Percentiles rank a stretch among this genome's conserved stretches.
Evolutionary conservation across 2,888 invertebrate genomes (phyloP).

Genomic region (Drosophila gaucha): DNA sequence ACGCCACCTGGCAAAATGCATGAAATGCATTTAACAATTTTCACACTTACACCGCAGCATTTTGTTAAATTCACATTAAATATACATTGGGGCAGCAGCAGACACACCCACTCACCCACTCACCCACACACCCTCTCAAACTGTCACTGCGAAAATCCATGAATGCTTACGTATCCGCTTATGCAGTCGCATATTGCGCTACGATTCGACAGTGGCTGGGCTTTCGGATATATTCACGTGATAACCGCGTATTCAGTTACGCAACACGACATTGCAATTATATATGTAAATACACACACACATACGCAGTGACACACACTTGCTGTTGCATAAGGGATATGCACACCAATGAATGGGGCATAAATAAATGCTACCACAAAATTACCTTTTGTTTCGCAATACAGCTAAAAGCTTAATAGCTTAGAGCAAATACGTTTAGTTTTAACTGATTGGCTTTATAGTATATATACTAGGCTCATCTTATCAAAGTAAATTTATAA

Average conservation of each 20-base stretch:
- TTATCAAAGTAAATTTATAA: too few relatives aligned
- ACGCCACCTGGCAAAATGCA: slow-evolving; percentile 23
- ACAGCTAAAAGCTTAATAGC: slow-evolving; percentile 4
- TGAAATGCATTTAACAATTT: slow-evolving; percentile 56
- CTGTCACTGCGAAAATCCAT: slow-evolving; percentile 55
- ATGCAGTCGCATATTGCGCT: slow-evolving; percentile 15
- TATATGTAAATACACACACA: slow-evolving; percentile 56
- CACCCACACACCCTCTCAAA: slow-evolving; percentile 44
- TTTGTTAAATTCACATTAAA: slow-evolving; percentile 74
- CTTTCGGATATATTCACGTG: slow-evolving; percentile 33
- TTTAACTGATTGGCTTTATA: background rate
- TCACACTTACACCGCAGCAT: slow-evolving; percentile 73
- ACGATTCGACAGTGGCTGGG: background rate
- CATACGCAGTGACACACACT: background rate
- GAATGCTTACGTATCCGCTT: slow-evolving; percentile 54
- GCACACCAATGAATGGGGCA: background rate
- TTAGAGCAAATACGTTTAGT: background rate
- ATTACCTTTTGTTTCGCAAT: background rate
- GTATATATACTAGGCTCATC: too few relatives aligned
- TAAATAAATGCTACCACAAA: background rate
- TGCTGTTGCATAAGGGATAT: slow-evolving; percentile 12
- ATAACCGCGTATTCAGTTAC: slow-evolving; percentile 48
- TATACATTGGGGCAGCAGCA: slow-evolving; percentile 42
- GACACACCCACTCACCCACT: background rate
- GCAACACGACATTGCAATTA: slow-evolving; percentile 67